Percentiles rank a stretch among this genome's conserved stretches.
Evolutionary conservation across 1,140 invertebrate species (phyloP).

Genomic region (Lerema accius): DNA sequence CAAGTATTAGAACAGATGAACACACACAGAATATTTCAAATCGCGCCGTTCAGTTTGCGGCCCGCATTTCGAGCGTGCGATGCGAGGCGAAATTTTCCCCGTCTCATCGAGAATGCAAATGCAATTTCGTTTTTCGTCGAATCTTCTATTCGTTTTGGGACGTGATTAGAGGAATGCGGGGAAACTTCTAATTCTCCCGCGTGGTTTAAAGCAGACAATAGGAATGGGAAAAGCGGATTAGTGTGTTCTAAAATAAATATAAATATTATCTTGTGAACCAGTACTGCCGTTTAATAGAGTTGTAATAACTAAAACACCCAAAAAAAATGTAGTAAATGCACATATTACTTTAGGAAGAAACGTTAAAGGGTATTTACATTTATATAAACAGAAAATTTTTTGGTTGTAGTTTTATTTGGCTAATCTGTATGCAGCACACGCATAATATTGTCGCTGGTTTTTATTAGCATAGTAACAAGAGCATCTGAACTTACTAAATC

Average conservation of each 20-base stretch:
- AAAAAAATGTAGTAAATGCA: too few relatives aligned
- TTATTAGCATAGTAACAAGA: too few relatives aligned
- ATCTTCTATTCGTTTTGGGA: slow-evolving; percentile 8
- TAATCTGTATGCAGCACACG: too few relatives aligned
- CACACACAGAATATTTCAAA: slow-evolving; percentile 5
- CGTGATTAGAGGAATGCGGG: slow-evolving; percentile 21
- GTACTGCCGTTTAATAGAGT: too few relatives aligned
- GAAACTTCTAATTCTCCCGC: slow-evolving; percentile 14
- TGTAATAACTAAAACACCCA: too few relatives aligned
- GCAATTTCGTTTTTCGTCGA: slow-evolving; percentile 25
- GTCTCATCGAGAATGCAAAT: slow-evolving; percentile 25
- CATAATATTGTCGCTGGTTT: too few relatives aligned
- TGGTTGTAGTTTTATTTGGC: too few relatives aligned
- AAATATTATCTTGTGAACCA: too few relatives aligned
- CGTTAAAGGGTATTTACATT: not conserved
- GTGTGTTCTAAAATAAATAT: too few relatives aligned
- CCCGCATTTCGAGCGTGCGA: slow-evolving; percentile 1
- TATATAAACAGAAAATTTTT: too few relatives aligned
- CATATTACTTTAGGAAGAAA: too few relatives aligned
- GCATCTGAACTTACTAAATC: slow-evolving; percentile 90
- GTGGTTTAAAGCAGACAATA: slow-evolving; percentile 12
- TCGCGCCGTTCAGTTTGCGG: not conserved
- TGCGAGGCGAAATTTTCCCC: not conserved
- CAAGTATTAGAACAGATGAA: too few relatives aligned
- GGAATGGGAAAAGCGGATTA: not conserved